phyloP scores from a whole-genome alignment of 1,140 invertebrate species.

The Heliothis subflexa region DNA sequence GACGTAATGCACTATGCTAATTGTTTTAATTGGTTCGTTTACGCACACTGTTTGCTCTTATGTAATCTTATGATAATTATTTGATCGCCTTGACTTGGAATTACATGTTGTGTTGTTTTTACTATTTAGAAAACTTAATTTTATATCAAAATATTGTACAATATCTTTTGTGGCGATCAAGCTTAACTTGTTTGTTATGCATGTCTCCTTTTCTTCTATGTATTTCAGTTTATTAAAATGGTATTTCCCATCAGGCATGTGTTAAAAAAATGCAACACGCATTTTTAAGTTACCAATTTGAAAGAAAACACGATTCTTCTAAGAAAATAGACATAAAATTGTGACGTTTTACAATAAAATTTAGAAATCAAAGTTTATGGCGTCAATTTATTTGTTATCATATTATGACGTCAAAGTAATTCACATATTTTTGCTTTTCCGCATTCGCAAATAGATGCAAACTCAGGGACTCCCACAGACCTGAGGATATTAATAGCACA shows the following conservation, averaged over 20 bases:
- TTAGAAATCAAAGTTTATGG: not conserved
- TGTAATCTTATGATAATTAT: conserved; percentile 19
- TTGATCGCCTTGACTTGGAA: conserved; percentile 15
- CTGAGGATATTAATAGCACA: not conserved
- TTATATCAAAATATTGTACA: no score
- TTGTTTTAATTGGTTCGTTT: conserved; percentile 27
- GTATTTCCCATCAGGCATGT: no score
- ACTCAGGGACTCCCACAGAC: conserved; percentile 4
- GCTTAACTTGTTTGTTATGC: no score
- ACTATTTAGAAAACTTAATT: not conserved
- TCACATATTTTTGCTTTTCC: not conserved
- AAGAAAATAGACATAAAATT: no score
- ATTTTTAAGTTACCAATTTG: no score
- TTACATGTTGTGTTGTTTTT: not conserved
- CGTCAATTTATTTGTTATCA: not conserved
- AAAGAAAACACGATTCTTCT: no score
- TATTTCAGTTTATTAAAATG: no score
- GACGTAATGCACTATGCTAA: conserved; percentile 34
- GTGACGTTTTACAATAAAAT: no score
- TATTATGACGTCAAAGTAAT: not conserved
- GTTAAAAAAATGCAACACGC: no score
- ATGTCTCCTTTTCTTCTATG: no score
- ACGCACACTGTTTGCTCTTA: not conserved
- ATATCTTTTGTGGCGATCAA: no score
- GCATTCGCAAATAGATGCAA: not conserved